These are phyloP conservation scores for Antennarius striatus DNA, from an alignment of 2,113 vertebrate genomes.

Conservation along the genomic window DNA sequence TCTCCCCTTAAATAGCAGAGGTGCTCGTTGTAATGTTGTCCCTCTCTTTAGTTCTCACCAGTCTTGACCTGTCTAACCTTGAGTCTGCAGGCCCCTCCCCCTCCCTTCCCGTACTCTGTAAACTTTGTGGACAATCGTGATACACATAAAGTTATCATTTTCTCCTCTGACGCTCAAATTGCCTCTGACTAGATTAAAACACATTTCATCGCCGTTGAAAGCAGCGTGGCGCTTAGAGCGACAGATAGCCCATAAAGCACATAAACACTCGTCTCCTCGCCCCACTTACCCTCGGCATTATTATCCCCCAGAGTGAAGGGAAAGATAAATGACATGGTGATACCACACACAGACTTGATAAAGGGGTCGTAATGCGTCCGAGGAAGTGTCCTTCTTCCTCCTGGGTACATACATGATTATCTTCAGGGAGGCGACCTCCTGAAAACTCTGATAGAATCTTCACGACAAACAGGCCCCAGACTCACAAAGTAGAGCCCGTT, in stretches of 20 bases:
- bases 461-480: conserved; percentile 36
- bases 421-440: conserved; percentile 36
- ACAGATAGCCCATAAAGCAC: conserved; percentile 48
- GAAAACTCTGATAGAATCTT: conserved; percentile 29
- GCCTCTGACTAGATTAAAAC: conserved; percentile 51
- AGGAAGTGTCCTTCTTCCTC: conserved; percentile 48
- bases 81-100: conserved; percentile 8
- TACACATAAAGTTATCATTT: conserved; percentile 50
- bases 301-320: conserved; percentile 31
- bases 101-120: conserved; percentile 14
- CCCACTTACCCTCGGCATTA: conserved; percentile 23
- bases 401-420: conserved; percentile 53
- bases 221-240: conserved; percentile 17
- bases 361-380: conserved; percentile 50
- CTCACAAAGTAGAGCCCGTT: conserved; percentile 45
- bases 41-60: too few relatives aligned
- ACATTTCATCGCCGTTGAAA: conserved; percentile 41
- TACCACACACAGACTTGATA: conserved; percentile 43
- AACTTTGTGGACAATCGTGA: conserved; percentile 32
- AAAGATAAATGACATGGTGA: conserved; percentile 48
- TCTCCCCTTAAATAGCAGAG: conserved; percentile 9
- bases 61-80: conserved; percentile 38
- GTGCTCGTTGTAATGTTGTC: not conserved
- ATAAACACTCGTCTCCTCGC: conserved; percentile 24
- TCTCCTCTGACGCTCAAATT: conserved; percentile 29